Conservation (phyloP, 2,888 invertebrate genomes). For the Choreutis nemorana region DNA sequence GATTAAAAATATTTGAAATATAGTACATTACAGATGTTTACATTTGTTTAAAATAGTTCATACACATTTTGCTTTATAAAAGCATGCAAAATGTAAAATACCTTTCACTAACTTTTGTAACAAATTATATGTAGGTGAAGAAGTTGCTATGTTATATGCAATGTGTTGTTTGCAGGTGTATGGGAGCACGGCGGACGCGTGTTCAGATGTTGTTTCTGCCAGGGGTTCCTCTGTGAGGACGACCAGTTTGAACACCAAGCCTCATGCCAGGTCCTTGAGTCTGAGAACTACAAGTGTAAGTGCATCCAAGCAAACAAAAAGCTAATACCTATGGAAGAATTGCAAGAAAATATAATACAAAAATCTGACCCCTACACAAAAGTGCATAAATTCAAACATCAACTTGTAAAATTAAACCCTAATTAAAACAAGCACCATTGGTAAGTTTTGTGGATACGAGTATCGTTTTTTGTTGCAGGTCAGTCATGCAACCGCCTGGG, state of each 20-base stretch:
- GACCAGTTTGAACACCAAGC: conserved; percentile 98
- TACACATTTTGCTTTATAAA: too few species aligned
- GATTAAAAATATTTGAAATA: too few species aligned
- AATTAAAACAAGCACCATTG: neutral
- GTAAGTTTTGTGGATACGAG: neutral
- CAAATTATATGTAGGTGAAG: neutral
- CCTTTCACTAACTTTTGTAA: neutral
- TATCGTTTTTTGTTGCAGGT: conserved; percentile 52
- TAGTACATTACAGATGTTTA: too few species aligned
- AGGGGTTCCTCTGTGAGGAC: conserved; percentile 90
- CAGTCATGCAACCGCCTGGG: conserved; percentile 94
- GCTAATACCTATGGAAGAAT: too few species aligned
- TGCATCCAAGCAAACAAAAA: conserved; percentile 4
- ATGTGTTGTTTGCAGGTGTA: conserved; percentile 59
- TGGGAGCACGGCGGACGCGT: conserved; percentile 96
- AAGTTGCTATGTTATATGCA: neutral
- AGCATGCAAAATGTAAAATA: too few species aligned
- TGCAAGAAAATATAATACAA: too few species aligned
- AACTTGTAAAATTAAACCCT: neutral
- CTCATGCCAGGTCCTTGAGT: conserved; percentile 93
- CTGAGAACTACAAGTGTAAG: conserved; percentile 93
- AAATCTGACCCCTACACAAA: neutral
- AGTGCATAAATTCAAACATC: neutral
- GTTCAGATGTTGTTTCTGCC: conserved; percentile 91
- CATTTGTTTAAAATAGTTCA: too few species aligned